These are phyloP conservation scores for Heliconius sara DNA, from an alignment of 2,888 invertebrate genomes.

Conservation along the genomic window DNA sequence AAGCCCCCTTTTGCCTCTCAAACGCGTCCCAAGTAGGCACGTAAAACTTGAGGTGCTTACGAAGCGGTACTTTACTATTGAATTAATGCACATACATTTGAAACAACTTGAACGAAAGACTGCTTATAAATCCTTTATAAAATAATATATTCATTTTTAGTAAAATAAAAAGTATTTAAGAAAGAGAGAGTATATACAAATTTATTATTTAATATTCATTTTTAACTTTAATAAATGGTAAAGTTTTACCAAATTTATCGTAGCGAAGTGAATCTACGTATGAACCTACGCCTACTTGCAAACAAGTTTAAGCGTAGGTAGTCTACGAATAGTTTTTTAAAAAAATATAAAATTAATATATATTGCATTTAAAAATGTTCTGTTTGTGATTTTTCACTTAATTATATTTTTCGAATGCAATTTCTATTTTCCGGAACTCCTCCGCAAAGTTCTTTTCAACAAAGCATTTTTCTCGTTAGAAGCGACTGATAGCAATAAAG, in stretches of 20 bases:
- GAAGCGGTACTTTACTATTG: slow-evolving; percentile 19
- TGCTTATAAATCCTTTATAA: neutral
- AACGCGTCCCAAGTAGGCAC: slow-evolving; percentile 6
- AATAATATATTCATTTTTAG: no score
- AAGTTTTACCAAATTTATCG: no score
- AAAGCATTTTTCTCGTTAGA: slow-evolving; percentile 3
- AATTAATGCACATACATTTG: slow-evolving; percentile 24
- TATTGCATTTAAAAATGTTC: neutral
- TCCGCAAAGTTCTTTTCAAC: neutral
- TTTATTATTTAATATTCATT: no score
- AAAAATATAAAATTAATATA: neutral
- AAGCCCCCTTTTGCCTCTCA: neutral
- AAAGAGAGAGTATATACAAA: no score
- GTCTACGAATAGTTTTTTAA: neutral
- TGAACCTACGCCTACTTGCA: neutral
- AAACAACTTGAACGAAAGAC: slow-evolving; percentile 25
- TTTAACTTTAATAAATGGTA: no score
- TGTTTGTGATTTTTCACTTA: neutral
- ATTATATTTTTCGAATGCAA: neutral
- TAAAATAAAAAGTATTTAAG: no score
- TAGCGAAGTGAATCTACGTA: neutral
- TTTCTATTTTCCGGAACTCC: slow-evolving; percentile 10
- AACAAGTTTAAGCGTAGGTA: neutral
- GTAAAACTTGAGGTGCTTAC: slow-evolving; percentile 24
- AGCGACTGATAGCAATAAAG: slow-evolving; percentile 2